These are phyloP conservation scores for Cyaniris semiargus DNA, from an alignment of 2,888 invertebrate species.

Conservation along the genomic window DNA sequence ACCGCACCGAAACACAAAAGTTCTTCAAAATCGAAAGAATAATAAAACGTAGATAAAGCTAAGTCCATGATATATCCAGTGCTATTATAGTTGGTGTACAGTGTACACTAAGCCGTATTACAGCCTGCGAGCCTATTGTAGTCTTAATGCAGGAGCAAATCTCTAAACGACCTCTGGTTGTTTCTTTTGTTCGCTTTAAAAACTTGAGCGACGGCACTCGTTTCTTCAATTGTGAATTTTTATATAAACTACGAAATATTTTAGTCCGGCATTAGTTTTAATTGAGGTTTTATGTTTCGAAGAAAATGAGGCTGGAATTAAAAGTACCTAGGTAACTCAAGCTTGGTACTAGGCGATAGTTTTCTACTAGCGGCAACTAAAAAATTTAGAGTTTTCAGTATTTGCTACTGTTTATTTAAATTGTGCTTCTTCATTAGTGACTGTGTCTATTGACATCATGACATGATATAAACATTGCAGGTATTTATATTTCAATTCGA, in stretches of 20 bases:
- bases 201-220: constrained; percentile 30
- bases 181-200: constrained; percentile 29
- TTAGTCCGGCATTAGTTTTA: constrained; percentile 28
- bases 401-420: no score
- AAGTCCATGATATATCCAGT: constrained; percentile 14
- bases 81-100: constrained; percentile 19
- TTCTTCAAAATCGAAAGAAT: constrained; percentile 14
- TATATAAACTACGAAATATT: constrained; percentile 28
- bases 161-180: constrained; percentile 31
- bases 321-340: neutral
- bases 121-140: constrained; percentile 23
- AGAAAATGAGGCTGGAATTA: constrained; percentile 23
- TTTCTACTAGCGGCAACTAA: neutral
- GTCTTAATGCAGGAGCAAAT: constrained; percentile 32
- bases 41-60: constrained; percentile 21
- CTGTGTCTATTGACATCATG: neutral
- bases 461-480: neutral
- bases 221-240: constrained; percentile 30
- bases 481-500: neutral
- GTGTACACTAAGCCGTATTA: constrained; percentile 23
- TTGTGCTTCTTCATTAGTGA: no score
- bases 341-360: neutral
- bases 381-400: neutral
- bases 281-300: constrained; percentile 22
- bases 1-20: neutral